These are phyloP conservation scores for Chaetodon auriga DNA, from an alignment of 2,113 vertebrate genomes.

Conservation along the genomic window DNA sequence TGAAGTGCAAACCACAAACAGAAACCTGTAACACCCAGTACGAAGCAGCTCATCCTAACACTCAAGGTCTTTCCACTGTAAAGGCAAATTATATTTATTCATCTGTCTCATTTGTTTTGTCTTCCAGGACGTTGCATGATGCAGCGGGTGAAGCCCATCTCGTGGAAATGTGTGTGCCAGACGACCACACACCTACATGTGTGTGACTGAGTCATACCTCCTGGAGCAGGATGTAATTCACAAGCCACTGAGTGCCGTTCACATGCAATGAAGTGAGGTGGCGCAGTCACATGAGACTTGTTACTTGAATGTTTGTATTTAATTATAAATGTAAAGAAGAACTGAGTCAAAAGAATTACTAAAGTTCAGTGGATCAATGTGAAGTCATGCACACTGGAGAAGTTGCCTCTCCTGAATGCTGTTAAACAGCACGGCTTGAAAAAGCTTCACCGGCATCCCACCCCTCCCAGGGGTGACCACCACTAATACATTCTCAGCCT, in stretches of 20 bases:
- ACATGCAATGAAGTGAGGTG: background rate
- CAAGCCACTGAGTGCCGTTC: background rate
- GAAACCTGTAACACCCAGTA: background rate
- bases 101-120: background rate
- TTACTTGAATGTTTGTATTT: background rate
- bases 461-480: background rate
- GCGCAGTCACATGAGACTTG: background rate
- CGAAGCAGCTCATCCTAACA: background rate
- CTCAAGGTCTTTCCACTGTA: background rate
- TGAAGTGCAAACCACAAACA: background rate
- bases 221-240: background rate
- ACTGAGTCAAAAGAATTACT: background rate
- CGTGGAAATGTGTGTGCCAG: background rate
- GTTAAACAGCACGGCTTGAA: background rate
- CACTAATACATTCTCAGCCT: background rate
- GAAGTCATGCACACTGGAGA: background rate
- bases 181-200: background rate
- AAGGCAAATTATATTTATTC: background rate
- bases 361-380: background rate
- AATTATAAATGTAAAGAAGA: background rate
- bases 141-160: background rate
- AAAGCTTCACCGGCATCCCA: background rate
- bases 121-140: background rate
- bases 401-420: background rate
- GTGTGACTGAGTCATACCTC: background rate